Evolutionary conservation across 2,113 vertebrate species (phyloP).

Genomic region (Cairina moschata): DNA sequence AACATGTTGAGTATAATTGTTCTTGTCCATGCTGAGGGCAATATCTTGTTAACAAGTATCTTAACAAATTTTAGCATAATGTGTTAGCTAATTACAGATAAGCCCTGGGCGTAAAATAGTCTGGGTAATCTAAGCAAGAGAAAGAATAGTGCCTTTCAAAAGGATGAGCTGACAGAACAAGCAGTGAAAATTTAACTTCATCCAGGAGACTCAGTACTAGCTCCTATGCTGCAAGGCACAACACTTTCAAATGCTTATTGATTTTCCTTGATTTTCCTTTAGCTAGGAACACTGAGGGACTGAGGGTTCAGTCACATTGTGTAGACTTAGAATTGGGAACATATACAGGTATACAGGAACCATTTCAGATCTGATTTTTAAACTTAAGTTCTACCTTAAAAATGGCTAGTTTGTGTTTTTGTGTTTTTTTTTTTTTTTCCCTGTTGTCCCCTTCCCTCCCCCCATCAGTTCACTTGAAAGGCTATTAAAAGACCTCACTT

Average conservation of each 20-base stretch:
- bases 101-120: not conserved
- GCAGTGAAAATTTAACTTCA: not conserved
- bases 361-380: not conserved
- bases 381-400: not conserved
- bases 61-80: constrained; percentile 13
- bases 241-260: not conserved
- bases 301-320: not conserved
- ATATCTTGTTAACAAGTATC: constrained; percentile 15
- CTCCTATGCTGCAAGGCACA: not conserved
- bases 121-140: not conserved
- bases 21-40: not conserved
- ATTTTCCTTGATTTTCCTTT: not conserved
- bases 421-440: no score
- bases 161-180: not conserved
- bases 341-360: not conserved
- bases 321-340: not conserved
- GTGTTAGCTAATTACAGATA: constrained; percentile 15
- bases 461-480: not conserved
- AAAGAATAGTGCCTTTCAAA: not conserved
- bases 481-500: not conserved
- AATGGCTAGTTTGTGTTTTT: not conserved
- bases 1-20: not conserved
- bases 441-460: no score
- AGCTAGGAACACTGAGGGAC: not conserved
- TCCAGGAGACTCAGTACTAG: not conserved